A percentile compares a stretch with the other conserved stretches of the same genome.
Evolutionary conservation across 37 sponge, comb jelly and placozoan genomes (phyloP).

Genomic region (Beroe forskalii): DNA sequence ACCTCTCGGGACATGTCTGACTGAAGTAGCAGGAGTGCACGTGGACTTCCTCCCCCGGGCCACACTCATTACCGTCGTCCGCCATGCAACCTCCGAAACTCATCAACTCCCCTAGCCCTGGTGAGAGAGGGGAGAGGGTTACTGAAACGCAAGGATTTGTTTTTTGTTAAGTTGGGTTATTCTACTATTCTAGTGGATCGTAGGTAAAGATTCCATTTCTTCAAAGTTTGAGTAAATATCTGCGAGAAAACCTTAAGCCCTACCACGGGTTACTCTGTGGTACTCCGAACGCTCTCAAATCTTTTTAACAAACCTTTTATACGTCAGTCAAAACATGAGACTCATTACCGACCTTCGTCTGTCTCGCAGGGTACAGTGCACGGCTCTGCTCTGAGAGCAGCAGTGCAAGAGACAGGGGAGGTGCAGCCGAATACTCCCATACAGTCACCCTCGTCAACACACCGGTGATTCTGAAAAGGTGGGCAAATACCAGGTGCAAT

Average conservation of each 20-base stretch:
- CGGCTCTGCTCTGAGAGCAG: neutral
- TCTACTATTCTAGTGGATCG: too few species aligned
- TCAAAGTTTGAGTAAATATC: too few species aligned
- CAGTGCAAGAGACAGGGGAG: neutral
- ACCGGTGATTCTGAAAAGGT: neutral
- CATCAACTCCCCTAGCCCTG: neutral
- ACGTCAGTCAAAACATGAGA: too few species aligned
- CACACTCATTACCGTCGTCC: neutral
- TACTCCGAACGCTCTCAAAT: too few species aligned
- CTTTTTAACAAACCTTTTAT: too few species aligned
- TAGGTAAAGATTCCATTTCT: too few species aligned
- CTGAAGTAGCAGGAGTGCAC: conserved; percentile 2
- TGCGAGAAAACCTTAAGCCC: too few species aligned
- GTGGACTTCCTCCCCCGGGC: neutral
- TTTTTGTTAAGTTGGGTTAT: too few species aligned
- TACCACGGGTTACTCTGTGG: too few species aligned
- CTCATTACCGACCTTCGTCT: neutral
- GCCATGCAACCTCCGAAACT: neutral
- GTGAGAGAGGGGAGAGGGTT: too few species aligned
- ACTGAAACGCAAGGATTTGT: too few species aligned
- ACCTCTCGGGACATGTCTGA: neutral
- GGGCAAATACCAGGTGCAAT: too few species aligned
- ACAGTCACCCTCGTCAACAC: neutral
- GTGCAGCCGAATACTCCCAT: neutral
- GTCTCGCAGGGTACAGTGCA: neutral